phyloP scores from a whole-genome alignment of 2,113 vertebrate genomes.

The Asarcornis scutulata region DNA sequence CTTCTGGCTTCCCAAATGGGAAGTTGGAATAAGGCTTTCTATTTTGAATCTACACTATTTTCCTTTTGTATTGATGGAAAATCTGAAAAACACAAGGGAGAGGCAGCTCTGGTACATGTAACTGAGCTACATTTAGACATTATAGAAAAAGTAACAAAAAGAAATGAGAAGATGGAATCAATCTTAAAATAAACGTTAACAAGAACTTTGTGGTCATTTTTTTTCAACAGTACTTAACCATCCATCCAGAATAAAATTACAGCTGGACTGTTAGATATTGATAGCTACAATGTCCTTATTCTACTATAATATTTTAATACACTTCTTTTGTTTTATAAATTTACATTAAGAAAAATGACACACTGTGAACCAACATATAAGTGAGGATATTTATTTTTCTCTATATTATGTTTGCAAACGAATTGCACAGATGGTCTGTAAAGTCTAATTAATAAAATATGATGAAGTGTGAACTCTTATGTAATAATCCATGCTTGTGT shows the following conservation, averaged over 20 bases:
- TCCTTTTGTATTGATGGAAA: background rate
- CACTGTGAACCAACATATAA: background rate
- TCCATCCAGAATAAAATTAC: background rate
- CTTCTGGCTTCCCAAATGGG: background rate
- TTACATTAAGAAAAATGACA: background rate
- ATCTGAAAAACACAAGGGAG: background rate
- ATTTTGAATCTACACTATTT: background rate
- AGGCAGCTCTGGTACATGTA: background rate
- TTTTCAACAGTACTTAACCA: background rate
- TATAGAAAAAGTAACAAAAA: background rate
- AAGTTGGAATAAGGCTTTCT: background rate
- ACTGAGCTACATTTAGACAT: background rate
- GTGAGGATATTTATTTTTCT: background rate
- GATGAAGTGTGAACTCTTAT: conserved; percentile 7
- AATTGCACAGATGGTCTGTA: conserved; percentile 49
- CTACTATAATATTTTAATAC: background rate
- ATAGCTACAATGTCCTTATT: background rate
- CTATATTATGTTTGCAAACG: background rate
- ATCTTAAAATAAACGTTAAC: background rate
- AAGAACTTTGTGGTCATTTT: background rate
- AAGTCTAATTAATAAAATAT: conserved; percentile 57
- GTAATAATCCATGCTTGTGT: background rate
- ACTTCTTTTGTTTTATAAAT: background rate
- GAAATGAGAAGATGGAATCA: background rate
- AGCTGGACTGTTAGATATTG: background rate